Conservation (phyloP, 2,888 invertebrate species). For the Polydrusus cervinus region DNA sequence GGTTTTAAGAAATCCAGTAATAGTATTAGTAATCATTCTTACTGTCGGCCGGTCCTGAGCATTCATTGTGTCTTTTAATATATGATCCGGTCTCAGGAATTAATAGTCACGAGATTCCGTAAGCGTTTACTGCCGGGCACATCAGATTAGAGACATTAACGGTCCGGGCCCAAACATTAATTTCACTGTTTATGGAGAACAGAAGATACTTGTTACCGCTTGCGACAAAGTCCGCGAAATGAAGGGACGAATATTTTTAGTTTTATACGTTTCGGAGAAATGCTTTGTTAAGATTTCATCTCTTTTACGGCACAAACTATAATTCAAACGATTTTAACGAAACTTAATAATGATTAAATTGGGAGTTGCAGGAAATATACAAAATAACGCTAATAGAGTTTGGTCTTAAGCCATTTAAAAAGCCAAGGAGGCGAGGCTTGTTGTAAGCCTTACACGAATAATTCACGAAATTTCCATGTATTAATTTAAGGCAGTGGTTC, state of each 20-base stretch:
- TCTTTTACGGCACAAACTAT: conserved; percentile 7
- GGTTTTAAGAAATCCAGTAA: too few relatives aligned
- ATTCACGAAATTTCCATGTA: not conserved
- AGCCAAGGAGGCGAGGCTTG: too few relatives aligned
- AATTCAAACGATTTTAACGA: not conserved
- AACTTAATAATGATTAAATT: too few relatives aligned
- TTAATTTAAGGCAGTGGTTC: too few relatives aligned
- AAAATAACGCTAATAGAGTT: too few relatives aligned
- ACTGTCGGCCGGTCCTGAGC: conserved; percentile 33
- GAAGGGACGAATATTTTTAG: conserved; percentile 52
- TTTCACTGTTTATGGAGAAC: conserved; percentile 69
- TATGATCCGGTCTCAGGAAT: conserved; percentile 68
- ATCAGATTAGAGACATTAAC: conserved; percentile 72
- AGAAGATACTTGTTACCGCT: conserved; percentile 63
- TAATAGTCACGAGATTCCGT: conserved; percentile 71
- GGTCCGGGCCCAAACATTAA: conserved; percentile 69
- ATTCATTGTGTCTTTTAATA: conserved; percentile 68
- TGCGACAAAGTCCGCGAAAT: conserved; percentile 58
- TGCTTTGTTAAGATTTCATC: conserved; percentile 38
- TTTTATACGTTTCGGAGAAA: conserved; percentile 49
- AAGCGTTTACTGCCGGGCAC: conserved; percentile 69
- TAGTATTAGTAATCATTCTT: not conserved
- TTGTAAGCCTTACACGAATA: not conserved
- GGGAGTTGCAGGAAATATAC: too few relatives aligned
- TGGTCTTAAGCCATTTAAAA: too few relatives aligned